These are phyloP conservation scores for Sesamia inferens DNA, from an alignment of 2,888 invertebrate species.

Conservation along the genomic window DNA sequence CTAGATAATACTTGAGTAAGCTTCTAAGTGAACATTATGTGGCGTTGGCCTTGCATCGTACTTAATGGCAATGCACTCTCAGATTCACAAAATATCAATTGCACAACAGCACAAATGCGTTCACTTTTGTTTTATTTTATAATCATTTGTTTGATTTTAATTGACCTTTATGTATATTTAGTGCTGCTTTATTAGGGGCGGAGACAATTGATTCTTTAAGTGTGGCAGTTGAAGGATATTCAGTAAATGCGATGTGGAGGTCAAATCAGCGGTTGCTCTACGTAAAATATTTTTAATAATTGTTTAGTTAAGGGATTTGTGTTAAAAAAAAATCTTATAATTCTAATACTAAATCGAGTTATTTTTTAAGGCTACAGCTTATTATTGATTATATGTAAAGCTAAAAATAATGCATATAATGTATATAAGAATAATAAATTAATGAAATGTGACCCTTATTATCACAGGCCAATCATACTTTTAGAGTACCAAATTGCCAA, in stretches of 20 bases:
- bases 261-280: neutral
- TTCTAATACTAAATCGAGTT: neutral
- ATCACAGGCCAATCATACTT: neutral
- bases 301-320: slow-evolving; percentile 1
- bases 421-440: neutral
- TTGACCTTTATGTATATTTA: slow-evolving; percentile 38
- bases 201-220: slow-evolving; percentile 11
- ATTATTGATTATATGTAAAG: no score
- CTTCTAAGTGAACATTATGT: slow-evolving; percentile 42
- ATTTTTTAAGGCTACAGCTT: no score
- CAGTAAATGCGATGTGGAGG: neutral
- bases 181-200: slow-evolving; percentile 18
- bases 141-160: slow-evolving; percentile 36
- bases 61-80: slow-evolving; percentile 65
- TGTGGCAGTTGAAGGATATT: slow-evolving; percentile 4
- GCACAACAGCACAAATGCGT: slow-evolving; percentile 58
- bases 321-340: neutral
- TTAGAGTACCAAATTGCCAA: neutral
- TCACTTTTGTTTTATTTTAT: slow-evolving; percentile 61
- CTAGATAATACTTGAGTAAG: slow-evolving; percentile 27
- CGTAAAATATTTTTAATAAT: neutral
- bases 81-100: slow-evolving; percentile 56
- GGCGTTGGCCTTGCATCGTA: slow-evolving; percentile 59
- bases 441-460: neutral
- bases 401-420: no score